These are phyloP conservation scores for Solenopsis invicta DNA, from an alignment of 1,140 invertebrate genomes.

Conservation along the genomic window DNA sequence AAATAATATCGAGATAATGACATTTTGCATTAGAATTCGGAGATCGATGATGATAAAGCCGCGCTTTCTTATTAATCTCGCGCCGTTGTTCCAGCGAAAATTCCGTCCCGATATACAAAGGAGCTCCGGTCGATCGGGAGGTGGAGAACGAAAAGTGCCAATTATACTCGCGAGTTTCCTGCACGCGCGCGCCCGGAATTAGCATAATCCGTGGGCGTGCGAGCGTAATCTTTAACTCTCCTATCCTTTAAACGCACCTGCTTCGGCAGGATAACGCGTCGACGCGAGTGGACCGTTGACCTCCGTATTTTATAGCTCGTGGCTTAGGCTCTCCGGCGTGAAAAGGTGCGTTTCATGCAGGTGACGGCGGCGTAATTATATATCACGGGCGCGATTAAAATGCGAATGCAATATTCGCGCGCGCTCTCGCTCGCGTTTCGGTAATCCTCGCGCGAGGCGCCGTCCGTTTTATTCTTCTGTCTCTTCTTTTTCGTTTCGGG, in stretches of 20 bases:
- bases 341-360: conserved; percentile 1
- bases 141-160: not conserved
- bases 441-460: conserved; percentile 17
- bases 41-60: too few species aligned
- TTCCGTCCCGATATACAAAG: not conserved
- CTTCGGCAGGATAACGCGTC: conserved; percentile 6
- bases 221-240: conserved; percentile 16
- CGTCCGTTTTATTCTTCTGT: not conserved
- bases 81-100: not conserved
- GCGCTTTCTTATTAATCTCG: not conserved
- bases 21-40: not conserved
- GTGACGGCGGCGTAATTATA: conserved; percentile 54
- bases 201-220: conserved; percentile 22
- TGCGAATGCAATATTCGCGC: conserved; percentile 48
- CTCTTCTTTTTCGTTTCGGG: conserved; percentile 8
- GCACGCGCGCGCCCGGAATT: not conserved
- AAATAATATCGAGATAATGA: not conserved
- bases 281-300: conserved; percentile 15
- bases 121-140: not conserved
- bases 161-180: not conserved
- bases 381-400: conserved; percentile 49
- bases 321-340: conserved; percentile 21
- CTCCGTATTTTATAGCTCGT: conserved; percentile 14
- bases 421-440: not conserved
- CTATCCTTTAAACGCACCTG: conserved; percentile 34